These are phyloP conservation scores for Dioctria rufipes DNA, from an alignment of 2,888 invertebrate genomes.

Conservation along the genomic window DNA sequence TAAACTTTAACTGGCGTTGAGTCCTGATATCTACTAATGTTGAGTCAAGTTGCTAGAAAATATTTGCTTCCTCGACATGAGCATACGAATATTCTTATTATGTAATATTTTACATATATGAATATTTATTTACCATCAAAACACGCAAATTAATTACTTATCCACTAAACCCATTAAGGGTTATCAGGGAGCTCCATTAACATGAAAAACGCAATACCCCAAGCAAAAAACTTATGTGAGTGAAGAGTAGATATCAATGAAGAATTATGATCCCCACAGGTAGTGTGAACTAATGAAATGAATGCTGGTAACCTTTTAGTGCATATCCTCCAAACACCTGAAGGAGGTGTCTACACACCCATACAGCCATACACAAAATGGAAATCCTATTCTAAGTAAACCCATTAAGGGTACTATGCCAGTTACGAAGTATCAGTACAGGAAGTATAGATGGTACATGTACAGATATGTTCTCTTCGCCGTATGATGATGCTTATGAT, in stretches of 20 bases:
- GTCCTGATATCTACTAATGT: too few species aligned
- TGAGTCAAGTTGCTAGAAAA: too few species aligned
- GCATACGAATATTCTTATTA: too few species aligned
- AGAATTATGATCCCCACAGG: conserved; percentile 26
- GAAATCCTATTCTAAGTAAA: conserved; percentile 7
- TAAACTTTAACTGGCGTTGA: too few species aligned
- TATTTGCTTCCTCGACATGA: too few species aligned
- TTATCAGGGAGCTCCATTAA: conserved; percentile 3
- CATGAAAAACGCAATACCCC: background rate
- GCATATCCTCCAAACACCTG: conserved; percentile 25
- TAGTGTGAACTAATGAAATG: conserved; percentile 23
- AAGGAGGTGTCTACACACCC: background rate
- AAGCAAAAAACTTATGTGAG: conserved; percentile 26
- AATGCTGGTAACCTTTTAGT: conserved; percentile 3
- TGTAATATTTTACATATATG: too few species aligned
- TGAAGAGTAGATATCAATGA: conserved; percentile 16
- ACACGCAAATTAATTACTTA: too few species aligned
- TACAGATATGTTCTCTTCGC: too few species aligned
- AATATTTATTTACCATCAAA: too few species aligned
- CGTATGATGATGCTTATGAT: too few species aligned
- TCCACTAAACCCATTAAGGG: conserved; percentile 1
- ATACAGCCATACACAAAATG: background rate
- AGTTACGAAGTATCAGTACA: too few species aligned
- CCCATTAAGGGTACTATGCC: conserved; percentile 4
- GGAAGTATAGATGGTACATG: too few species aligned